A percentile compares a stretch with the other conserved stretches of the same genome.
These are phyloP conservation scores for Falco concolor DNA, from an alignment of 2,797 vertebrate genomes.

Conservation along the genomic window DNA sequence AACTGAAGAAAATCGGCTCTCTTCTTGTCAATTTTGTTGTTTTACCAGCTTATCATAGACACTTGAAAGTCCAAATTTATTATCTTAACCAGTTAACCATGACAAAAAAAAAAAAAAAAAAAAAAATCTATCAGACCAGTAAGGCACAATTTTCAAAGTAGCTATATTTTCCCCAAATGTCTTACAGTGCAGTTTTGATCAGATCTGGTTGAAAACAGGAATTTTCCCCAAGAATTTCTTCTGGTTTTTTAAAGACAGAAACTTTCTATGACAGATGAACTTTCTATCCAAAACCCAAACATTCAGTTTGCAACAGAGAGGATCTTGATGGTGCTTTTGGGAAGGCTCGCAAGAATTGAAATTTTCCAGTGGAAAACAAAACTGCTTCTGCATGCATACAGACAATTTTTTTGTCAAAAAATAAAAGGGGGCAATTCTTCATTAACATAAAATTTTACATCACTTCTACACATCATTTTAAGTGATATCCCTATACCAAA, in stretches of 20 bases:
- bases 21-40: background rate
- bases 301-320: background rate
- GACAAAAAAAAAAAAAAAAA: background rate
- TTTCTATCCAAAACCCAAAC: background rate
- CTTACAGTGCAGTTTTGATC: background rate
- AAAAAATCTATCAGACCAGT: background rate
- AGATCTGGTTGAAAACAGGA: background rate
- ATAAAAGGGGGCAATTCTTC: background rate
- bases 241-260: background rate
- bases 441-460: background rate
- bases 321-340: background rate
- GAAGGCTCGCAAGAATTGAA: background rate
- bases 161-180: background rate
- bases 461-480: background rate
- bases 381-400: background rate
- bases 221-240: background rate
- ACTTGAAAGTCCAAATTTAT: background rate
- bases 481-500: background rate
- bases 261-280: background rate
- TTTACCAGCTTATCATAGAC: background rate
- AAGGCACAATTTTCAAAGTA: background rate
- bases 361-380: background rate
- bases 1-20: background rate
- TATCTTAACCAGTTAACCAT: background rate
- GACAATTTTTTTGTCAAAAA: background rate